Conservation (phyloP, 2,113 vertebrate genomes). For the Typhlomys cinereus region DNA sequence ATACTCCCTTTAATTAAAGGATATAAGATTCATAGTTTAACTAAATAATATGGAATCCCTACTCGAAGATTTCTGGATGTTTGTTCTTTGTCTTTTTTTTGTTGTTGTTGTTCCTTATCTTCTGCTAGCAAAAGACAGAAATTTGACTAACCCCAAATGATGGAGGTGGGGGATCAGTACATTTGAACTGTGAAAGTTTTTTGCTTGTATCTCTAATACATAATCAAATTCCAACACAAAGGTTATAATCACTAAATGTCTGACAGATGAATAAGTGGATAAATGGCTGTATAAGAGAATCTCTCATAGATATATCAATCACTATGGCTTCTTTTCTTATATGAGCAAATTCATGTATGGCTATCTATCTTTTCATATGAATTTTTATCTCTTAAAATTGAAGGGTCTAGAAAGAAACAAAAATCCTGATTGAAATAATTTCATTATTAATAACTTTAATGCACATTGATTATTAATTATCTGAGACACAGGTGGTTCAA, state of each 20-base stretch:
- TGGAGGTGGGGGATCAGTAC: neutral
- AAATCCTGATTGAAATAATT: constrained; percentile 52
- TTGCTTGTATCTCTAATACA: neutral
- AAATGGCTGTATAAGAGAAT: neutral
- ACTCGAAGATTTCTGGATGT: neutral
- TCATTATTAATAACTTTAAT: constrained; percentile 55
- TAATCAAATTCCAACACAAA: neutral
- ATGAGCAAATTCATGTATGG: constrained; percentile 40
- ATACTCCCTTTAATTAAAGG: neutral
- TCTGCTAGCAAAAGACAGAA: neutral
- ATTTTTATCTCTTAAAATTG: constrained; percentile 51
- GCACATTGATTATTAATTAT: constrained; percentile 47
- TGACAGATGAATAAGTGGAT: constrained; percentile 25
- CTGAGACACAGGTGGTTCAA: neutral
- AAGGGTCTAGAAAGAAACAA: constrained; percentile 49
- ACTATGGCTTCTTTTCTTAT: neutral
- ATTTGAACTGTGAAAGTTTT: neutral
- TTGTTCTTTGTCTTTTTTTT: neutral
- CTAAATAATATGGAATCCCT: neutral
- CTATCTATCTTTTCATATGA: constrained; percentile 52
- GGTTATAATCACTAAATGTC: constrained; percentile 15
- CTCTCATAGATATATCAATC: constrained; percentile 41
- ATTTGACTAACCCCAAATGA: neutral
- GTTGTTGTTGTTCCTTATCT: neutral
- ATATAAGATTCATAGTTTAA: neutral